phyloP scores from a whole-genome alignment of 1,140 invertebrate genomes.

The Heliconius hermathena region DNA sequence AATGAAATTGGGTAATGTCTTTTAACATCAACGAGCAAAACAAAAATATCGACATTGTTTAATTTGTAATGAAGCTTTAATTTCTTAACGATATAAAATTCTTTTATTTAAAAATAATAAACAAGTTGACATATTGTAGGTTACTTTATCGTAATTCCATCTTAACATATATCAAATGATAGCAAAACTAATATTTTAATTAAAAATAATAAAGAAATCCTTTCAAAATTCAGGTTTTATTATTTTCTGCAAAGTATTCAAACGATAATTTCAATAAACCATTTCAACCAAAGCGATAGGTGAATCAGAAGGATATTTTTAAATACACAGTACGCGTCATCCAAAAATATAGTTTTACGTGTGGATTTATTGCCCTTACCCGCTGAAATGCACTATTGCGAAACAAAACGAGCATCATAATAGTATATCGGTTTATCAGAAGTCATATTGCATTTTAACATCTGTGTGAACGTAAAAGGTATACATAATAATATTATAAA shows the following conservation, averaged over 20 bases:
- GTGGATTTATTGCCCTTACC: conserved; percentile 5
- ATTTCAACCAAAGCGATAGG: not conserved
- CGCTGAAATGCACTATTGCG: conserved; percentile 18
- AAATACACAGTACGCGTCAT: conserved; percentile 20
- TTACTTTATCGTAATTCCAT: not conserved
- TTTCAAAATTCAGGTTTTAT: not conserved
- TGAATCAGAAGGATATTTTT: conserved; percentile 14
- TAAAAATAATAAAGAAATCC: not conserved
- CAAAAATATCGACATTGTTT: not conserved
- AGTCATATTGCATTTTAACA: conserved; percentile 40
- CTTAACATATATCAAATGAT: not conserved
- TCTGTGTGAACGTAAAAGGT: conserved; percentile 19
- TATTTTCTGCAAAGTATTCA: not conserved
- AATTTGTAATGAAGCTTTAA: not conserved
- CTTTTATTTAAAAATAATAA: not conserved
- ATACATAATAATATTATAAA: not conserved
- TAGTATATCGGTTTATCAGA: conserved; percentile 35
- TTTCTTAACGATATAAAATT: not conserved
- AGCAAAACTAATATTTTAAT: not conserved
- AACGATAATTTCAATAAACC: conserved; percentile 1
- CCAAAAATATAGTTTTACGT: conserved; percentile 8
- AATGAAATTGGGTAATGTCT: not conserved
- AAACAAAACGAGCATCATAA: conserved; percentile 27
- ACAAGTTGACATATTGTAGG: not conserved
- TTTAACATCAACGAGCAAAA: not conserved